phyloP scores from a whole-genome alignment of 2,113 vertebrate genomes.

The Oreotrochilus melanogaster region DNA sequence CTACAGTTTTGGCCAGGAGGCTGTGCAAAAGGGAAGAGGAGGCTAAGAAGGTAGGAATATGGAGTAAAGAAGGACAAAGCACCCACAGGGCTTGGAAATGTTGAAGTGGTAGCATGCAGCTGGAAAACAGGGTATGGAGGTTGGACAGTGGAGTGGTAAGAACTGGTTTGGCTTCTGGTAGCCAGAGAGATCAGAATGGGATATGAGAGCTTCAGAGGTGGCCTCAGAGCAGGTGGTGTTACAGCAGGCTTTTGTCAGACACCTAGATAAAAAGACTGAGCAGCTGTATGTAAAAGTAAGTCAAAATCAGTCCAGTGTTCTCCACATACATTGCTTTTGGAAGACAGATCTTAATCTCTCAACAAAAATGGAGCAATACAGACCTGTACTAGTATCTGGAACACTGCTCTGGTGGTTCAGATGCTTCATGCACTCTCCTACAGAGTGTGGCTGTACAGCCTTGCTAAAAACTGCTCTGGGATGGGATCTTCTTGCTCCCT shows the following conservation, averaged over 20 bases:
- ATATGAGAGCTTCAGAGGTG: background rate
- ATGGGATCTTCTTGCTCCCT: background rate
- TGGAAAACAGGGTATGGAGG: background rate
- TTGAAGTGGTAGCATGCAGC: background rate
- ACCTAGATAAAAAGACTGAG: background rate
- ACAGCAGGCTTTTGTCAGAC: fast-evolving
- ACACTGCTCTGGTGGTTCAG: fast-evolving
- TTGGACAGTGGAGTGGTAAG: background rate
- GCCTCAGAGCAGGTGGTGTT: background rate
- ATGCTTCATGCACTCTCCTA: fast-evolving
- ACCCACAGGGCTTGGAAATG: background rate
- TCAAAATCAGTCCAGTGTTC: background rate
- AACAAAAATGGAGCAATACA: background rate
- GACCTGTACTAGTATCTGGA: background rate
- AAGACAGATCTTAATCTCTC: background rate
- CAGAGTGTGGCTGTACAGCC: background rate
- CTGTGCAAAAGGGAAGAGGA: background rate
- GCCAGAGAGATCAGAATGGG: background rate
- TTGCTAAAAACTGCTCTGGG: background rate
- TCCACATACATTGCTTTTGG: background rate
- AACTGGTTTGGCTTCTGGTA: background rate
- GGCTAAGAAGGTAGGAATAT: background rate
- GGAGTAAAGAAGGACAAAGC: background rate
- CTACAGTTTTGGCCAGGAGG: background rate
- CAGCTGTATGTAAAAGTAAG: background rate